These are phyloP conservation scores for Platycheirus rosarum DNA, from an alignment of 2,888 invertebrate species.

Conservation along the genomic window DNA sequence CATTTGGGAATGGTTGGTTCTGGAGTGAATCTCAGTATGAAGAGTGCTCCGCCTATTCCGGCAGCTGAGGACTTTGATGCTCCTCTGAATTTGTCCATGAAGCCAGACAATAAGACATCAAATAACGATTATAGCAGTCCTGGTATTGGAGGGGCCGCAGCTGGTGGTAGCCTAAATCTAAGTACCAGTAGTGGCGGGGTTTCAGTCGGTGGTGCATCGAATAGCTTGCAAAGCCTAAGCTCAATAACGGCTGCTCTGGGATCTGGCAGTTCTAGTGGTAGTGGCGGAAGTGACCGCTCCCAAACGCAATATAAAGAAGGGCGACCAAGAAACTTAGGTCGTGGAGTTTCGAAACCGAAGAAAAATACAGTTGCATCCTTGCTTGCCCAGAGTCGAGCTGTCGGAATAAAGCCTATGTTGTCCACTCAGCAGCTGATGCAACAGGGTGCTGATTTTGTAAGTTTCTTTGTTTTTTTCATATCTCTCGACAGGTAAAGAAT, in stretches of 20 bases:
- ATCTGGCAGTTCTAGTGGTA: slow-evolving; percentile 77
- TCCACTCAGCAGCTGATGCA: slow-evolving; percentile 87
- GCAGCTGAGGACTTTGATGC: slow-evolving; percentile 87
- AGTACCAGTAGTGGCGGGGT: slow-evolving; percentile 57
- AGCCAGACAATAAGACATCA: slow-evolving; percentile 84
- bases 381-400: slow-evolving; percentile 92
- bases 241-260: slow-evolving; percentile 82
- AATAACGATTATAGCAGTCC: slow-evolving; percentile 75
- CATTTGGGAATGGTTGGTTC: slow-evolving; percentile 76
- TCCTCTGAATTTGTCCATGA: slow-evolving; percentile 92
- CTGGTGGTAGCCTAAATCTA: slow-evolving; percentile 61
- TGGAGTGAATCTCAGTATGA: slow-evolving; percentile 82
- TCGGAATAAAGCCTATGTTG: slow-evolving; percentile 90
- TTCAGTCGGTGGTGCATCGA: slow-evolving; percentile 75
- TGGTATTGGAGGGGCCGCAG: slow-evolving; percentile 38
- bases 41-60: slow-evolving; percentile 80
- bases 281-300: slow-evolving; percentile 76
- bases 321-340: slow-evolving; percentile 91
- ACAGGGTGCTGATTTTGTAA: slow-evolving; percentile 83
- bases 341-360: slow-evolving; percentile 95
- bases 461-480: slow-evolving; percentile 68
- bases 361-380: slow-evolving; percentile 96
- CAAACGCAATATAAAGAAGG: slow-evolving; percentile 86
- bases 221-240: slow-evolving; percentile 82
- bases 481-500: too few relatives aligned